Percentiles rank a stretch among this genome's conserved stretches.
Conservation (phyloP, 2,888 invertebrate species). For the Drosophila paracracens region DNA sequence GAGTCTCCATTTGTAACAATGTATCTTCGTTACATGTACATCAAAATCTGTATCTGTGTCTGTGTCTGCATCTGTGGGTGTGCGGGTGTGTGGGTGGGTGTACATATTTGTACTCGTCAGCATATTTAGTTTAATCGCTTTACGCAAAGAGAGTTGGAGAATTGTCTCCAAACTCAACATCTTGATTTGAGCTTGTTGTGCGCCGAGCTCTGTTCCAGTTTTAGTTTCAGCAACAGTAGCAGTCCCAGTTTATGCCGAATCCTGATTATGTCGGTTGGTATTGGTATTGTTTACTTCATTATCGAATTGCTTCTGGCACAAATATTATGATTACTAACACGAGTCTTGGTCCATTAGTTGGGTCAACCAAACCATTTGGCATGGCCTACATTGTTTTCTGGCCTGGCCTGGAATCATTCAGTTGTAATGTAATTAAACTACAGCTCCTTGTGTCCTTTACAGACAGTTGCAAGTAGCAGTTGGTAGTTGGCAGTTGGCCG, state of each 20-base stretch:
- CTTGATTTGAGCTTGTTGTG: neutral
- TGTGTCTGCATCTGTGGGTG: neutral
- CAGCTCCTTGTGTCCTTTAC: constrained; percentile 18
- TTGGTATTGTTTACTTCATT: constrained; percentile 43
- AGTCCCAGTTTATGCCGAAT: neutral
- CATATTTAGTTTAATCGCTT: constrained; percentile 60
- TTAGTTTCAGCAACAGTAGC: neutral
- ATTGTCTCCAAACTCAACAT: constrained; percentile 21
- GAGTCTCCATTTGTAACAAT: constrained; percentile 38
- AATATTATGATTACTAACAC: constrained; percentile 44
- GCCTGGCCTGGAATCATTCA: constrained; percentile 19
- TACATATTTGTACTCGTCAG: constrained; percentile 41
- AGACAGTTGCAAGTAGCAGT: constrained; percentile 39
- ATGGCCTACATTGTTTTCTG: constrained; percentile 29
- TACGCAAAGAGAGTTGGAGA: constrained; percentile 8
- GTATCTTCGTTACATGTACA: constrained; percentile 6
- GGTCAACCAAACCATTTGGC: constrained; percentile 20
- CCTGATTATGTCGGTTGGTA: constrained; percentile 17
- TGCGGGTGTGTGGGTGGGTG: neutral
- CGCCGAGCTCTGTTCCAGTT: neutral
- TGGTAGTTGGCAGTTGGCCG: constrained; percentile 14
- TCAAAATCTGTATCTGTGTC: constrained; percentile 13
- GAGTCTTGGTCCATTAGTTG: constrained; percentile 32
- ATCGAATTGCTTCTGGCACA: constrained; percentile 45
- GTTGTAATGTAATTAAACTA: constrained; percentile 29